phyloP scores from a whole-genome alignment of 2,888 invertebrate genomes.

The Xiphydria camelus region DNA sequence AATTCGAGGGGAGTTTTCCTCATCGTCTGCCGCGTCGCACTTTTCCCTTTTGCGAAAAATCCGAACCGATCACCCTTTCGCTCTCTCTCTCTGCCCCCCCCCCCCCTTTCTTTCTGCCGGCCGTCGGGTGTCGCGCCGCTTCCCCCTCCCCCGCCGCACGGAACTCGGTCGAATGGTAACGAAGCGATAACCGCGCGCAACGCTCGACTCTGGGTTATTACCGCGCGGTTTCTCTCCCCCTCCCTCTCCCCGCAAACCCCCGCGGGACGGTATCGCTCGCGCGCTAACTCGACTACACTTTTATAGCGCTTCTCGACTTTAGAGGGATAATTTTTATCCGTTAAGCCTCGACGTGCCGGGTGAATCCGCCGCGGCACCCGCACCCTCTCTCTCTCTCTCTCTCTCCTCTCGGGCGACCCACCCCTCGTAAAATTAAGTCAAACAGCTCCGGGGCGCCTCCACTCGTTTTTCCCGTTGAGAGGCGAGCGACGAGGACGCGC shows the following conservation, averaged over 20 bases:
- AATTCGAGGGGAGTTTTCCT: constrained; percentile 21
- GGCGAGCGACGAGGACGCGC: constrained; percentile 19
- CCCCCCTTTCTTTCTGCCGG: too few species aligned
- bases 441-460: constrained; percentile 45
- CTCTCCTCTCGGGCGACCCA: constrained; percentile 16
- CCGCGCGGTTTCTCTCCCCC: neutral
- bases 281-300: constrained; percentile 46
- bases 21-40: constrained; percentile 21
- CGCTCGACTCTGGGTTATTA: too few species aligned
- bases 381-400: constrained; percentile 8
- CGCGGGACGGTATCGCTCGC: neutral
- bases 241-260: neutral
- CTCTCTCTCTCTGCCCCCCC: too few species aligned
- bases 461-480: constrained; percentile 40
- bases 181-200: too few species aligned
- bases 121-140: too few species aligned
- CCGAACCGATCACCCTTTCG: too few species aligned
- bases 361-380: constrained; percentile 20
- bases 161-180: too few species aligned
- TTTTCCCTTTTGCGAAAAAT: too few species aligned
- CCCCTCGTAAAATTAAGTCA: constrained; percentile 54
- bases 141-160: too few species aligned
- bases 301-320: constrained; percentile 48
- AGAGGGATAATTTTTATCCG: constrained; percentile 53
- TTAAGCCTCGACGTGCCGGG: constrained; percentile 20